A percentile compares a stretch with the other conserved stretches of the same genome.
phyloP scores from a whole-genome alignment of 2,113 vertebrate species.

The Anseranas semipalmata region DNA sequence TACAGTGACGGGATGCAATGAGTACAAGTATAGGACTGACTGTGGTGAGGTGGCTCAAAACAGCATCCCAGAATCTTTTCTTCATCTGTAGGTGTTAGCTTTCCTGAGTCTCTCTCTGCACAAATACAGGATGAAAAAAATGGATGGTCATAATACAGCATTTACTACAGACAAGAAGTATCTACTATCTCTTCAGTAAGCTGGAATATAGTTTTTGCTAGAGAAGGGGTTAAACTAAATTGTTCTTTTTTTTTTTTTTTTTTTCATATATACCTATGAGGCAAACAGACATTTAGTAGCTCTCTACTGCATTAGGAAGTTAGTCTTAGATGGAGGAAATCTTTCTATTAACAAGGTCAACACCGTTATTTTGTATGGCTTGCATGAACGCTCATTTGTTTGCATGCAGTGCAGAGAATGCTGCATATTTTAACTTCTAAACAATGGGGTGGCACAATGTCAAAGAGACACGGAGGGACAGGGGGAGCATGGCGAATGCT shows the following conservation, averaged over 20 bases:
- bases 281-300: not conserved
- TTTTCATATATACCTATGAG: not conserved
- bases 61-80: not conserved
- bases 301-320: not conserved
- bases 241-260: not conserved
- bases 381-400: conserved; percentile 13
- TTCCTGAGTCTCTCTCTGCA: not conserved
- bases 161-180: not conserved
- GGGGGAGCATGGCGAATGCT: not conserved
- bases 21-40: not conserved
- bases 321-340: conserved; percentile 18
- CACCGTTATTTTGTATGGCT: conserved; percentile 7
- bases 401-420: not conserved
- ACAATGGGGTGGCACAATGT: conserved; percentile 64
- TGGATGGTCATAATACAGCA: not conserved
- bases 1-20: not conserved
- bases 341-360: conserved; percentile 52
- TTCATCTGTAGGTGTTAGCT: not conserved
- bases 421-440: conserved; percentile 68
- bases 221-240: not conserved
- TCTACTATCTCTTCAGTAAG: not conserved
- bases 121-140: not conserved
- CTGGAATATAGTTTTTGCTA: not conserved
- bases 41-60: not conserved
- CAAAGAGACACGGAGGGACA: conserved; percentile 55